Percentiles rank a stretch among this genome's conserved stretches.
Conservation (phyloP, 2,113 vertebrate species). For the Bucco capensis region DNA sequence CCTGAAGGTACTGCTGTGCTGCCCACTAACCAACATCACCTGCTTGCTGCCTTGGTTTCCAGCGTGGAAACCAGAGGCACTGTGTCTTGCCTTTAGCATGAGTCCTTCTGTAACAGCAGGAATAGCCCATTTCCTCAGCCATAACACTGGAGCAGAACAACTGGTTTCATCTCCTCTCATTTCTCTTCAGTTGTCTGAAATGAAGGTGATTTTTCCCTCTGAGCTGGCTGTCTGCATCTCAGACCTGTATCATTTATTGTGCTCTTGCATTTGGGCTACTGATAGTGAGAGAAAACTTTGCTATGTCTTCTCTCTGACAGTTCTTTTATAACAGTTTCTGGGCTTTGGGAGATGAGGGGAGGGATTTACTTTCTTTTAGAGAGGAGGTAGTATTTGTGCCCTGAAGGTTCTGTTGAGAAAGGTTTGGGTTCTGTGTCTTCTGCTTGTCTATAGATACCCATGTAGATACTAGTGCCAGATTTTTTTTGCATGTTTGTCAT, state of each 20-base stretch:
- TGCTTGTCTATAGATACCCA: background rate
- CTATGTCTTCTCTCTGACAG: background rate
- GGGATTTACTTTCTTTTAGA: background rate
- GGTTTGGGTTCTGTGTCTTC: background rate
- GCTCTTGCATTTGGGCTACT: background rate
- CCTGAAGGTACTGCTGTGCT: background rate
- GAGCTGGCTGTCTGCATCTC: background rate
- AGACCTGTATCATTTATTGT: background rate
- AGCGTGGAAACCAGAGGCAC: background rate
- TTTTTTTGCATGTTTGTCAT: background rate
- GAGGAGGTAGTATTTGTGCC: background rate
- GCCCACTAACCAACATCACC: background rate
- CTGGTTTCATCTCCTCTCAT: background rate
- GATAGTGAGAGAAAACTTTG: background rate
- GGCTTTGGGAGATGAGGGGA: background rate
- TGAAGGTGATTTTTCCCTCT: background rate
- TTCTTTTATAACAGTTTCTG: background rate
- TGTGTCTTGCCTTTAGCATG: background rate
- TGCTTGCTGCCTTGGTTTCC: background rate
- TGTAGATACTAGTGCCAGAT: background rate
- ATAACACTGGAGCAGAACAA: background rate
- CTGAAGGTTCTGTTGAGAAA: background rate
- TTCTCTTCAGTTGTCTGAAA: constrained; percentile 21
- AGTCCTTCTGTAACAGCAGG: background rate
- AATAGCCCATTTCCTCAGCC: background rate